Percentiles rank a stretch among this genome's conserved stretches.
phyloP scores from a whole-genome alignment of 2,797 vertebrate species.

The Rhabdophis nuchalis region DNA sequence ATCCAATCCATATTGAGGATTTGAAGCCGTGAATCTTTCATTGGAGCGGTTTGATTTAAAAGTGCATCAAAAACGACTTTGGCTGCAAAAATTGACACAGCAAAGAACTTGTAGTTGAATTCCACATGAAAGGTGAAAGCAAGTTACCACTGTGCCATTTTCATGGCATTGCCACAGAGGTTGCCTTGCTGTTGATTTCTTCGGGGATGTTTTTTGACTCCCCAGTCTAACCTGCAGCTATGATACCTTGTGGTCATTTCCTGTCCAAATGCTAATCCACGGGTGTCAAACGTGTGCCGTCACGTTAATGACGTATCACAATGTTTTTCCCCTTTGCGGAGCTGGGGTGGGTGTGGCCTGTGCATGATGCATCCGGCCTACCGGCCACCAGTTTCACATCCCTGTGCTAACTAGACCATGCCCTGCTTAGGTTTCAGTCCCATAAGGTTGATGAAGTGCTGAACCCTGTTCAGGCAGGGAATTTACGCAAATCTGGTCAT shows the following conservation, averaged over 20 bases:
- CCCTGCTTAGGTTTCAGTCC: not conserved
- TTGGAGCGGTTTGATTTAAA: no score
- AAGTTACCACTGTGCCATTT: no score
- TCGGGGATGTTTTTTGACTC: not conserved
- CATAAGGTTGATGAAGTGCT: not conserved
- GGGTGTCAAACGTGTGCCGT: no score
- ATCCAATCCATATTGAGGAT: not conserved
- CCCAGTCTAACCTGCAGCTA: not conserved
- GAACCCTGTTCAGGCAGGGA: not conserved
- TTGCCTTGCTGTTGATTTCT: not conserved
- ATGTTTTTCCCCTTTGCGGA: no score
- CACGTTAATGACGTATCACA: no score
- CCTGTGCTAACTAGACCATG: not conserved
- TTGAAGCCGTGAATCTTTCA: not conserved
- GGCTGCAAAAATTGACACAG: no score
- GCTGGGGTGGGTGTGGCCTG: no score
- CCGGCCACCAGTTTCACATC: no score
- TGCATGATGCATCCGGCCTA: no score
- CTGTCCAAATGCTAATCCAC: not conserved
- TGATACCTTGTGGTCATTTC: not conserved
- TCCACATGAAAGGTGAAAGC: no score
- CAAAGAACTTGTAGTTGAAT: no score
- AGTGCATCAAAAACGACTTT: no score
- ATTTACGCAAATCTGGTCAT: not conserved
- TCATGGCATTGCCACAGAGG: not conserved